phyloP scores from a whole-genome alignment of 64 coral and sea anemone genomes.

The Porites australiensis region DNA sequence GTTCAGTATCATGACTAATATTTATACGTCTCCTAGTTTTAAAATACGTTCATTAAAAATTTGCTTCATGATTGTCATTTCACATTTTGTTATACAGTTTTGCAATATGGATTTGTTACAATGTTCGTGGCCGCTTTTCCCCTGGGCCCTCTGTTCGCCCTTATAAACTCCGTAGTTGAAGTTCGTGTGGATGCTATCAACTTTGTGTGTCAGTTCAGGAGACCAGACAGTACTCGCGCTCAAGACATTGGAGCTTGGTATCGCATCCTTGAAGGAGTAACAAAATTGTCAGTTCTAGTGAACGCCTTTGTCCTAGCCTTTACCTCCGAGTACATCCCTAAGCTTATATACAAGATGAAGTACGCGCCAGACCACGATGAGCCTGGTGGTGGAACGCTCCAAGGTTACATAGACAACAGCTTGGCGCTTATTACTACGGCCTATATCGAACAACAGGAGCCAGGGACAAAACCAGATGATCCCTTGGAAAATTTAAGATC shows the following conservation, averaged over 20 bases:
- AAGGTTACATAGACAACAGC: conserved; percentile 74
- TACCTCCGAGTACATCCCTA: conserved; percentile 91
- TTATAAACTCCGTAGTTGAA: conserved; percentile 80
- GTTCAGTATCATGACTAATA: too few species aligned
- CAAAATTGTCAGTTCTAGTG: conserved; percentile 79
- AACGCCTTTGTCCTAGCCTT: conserved; percentile 90
- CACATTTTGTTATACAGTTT: conserved; percentile 53
- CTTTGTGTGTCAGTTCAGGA: conserved; percentile 90
- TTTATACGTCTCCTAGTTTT: too few species aligned
- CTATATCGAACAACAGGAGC: conserved; percentile 32
- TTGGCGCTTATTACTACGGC: conserved; percentile 49
- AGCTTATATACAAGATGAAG: conserved; percentile 56
- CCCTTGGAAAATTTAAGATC: conserved; percentile 38
- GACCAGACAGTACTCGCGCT: conserved; percentile 71
- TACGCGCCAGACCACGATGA: conserved; percentile 50
- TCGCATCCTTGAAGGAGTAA: conserved; percentile 78
- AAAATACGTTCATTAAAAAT: too few species aligned
- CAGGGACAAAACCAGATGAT: conserved; percentile 66
- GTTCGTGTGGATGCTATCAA: conserved; percentile 90
- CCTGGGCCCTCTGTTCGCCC: conserved; percentile 79
- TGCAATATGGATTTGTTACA: conserved; percentile 93
- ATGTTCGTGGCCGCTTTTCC: conserved; percentile 94
- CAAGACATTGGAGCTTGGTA: conserved; percentile 95
- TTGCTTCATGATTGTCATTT: not conserved
- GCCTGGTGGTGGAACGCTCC: conserved; percentile 27